phyloP scores from a whole-genome alignment of 2,797 vertebrate species.

The Lutra lutra region DNA sequence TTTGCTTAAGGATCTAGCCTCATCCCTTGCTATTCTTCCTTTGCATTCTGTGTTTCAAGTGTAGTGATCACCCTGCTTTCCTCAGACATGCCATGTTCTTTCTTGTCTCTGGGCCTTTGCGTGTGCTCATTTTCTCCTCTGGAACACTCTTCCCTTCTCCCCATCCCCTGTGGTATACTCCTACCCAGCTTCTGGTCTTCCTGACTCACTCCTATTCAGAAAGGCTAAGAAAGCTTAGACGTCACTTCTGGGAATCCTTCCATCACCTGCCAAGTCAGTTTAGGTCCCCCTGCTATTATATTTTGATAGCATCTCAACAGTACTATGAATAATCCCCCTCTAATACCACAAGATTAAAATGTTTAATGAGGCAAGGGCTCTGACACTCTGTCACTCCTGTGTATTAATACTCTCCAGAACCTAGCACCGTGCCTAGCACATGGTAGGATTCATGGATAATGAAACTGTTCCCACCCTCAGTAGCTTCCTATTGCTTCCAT shows the following conservation, averaged over 20 bases:
- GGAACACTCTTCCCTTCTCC: neutral
- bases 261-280: neutral
- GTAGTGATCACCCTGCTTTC: neutral
- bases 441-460: neutral
- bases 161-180: neutral
- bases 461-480: neutral
- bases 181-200: neutral
- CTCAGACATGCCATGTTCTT: neutral
- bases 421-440: neutral
- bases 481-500: neutral
- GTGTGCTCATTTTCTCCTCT: neutral
- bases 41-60: neutral
- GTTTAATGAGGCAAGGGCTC: neutral
- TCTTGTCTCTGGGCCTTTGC: neutral
- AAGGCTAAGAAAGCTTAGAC: conserved; percentile 9
- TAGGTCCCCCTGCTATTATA: neutral
- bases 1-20: conserved; percentile 32
- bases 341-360: neutral
- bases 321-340: neutral
- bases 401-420: neutral
- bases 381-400: neutral
- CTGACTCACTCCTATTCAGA: neutral
- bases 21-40: conserved; percentile 14
- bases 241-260: neutral
- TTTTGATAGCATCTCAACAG: neutral